Conservation (phyloP, 2,888 invertebrate genomes). For the Eupithecia subfuscata region DNA sequence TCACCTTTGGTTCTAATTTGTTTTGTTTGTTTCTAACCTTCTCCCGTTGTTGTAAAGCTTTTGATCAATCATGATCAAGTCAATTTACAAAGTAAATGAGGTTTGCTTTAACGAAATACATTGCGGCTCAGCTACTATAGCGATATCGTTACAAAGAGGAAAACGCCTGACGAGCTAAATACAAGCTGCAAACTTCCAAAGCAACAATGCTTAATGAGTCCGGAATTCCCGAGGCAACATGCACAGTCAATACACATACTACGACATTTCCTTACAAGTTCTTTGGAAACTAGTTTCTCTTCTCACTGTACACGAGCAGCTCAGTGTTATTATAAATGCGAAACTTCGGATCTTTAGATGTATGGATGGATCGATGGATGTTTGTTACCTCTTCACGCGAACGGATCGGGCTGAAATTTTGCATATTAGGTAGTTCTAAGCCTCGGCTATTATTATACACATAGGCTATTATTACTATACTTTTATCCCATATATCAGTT, state of each 20-base stretch:
- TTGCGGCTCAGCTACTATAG: not conserved
- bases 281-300: slow-evolving; percentile 1
- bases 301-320: not conserved
- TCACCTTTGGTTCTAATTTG: not conserved
- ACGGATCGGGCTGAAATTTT: no score
- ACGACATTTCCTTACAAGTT: slow-evolving; percentile 3
- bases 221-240: slow-evolving; percentile 13
- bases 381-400: no score
- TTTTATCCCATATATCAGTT: no score
- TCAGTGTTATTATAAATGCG: no score
- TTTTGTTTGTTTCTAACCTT: no score
- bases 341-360: no score
- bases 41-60: not conserved
- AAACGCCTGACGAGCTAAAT: not conserved
- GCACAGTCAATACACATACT: not conserved
- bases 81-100: not conserved
- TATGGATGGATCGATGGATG: no score
- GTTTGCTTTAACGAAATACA: not conserved
- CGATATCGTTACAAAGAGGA: not conserved
- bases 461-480: no score
- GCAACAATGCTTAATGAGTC: slow-evolving; percentile 10
- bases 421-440: no score
- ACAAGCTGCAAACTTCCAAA: not conserved
- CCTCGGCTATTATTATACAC: no score
- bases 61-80: not conserved